Evolutionary conservation across 2,797 vertebrate species (phyloP).

Genomic region (Chaunax sp.): DNA sequence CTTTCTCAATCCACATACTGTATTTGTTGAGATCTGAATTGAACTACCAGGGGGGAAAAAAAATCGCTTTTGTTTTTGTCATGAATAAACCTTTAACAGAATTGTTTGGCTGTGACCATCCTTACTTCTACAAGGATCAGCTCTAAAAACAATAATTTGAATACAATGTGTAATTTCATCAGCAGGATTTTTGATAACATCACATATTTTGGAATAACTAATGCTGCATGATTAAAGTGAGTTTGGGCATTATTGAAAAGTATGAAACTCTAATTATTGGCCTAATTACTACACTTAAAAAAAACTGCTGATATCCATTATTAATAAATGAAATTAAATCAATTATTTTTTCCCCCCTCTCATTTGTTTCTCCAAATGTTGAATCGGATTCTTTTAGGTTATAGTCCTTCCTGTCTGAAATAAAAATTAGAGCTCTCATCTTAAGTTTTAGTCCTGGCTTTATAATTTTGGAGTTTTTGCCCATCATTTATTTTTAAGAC

Average conservation of each 20-base stretch:
- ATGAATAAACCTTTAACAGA: not conserved
- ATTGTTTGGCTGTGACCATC: not conserved
- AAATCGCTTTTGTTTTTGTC: conserved; percentile 4
- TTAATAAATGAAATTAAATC: not conserved
- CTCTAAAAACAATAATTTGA: too few species aligned
- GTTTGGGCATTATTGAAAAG: not conserved
- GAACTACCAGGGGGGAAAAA: conserved; percentile 48
- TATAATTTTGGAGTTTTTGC: not conserved
- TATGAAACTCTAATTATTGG: conserved; percentile 25
- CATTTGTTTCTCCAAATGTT: not conserved
- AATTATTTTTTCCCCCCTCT: not conserved
- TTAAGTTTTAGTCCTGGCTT: not conserved
- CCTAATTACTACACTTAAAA: conserved; percentile 21
- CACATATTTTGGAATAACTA: too few species aligned
- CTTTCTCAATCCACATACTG: conserved; percentile 73
- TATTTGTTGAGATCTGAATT: conserved; percentile 67
- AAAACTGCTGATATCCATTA: too few species aligned
- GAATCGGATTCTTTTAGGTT: not conserved
- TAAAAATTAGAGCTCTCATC: not conserved
- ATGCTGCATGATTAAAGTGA: too few species aligned
- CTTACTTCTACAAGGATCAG: too few species aligned
- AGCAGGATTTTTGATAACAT: too few species aligned
- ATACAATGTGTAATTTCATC: too few species aligned
- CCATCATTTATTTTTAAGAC: not conserved
- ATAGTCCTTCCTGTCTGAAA: not conserved